phyloP scores from a whole-genome alignment of 2,888 invertebrate genomes.

The Invenusta paracnida region DNA sequence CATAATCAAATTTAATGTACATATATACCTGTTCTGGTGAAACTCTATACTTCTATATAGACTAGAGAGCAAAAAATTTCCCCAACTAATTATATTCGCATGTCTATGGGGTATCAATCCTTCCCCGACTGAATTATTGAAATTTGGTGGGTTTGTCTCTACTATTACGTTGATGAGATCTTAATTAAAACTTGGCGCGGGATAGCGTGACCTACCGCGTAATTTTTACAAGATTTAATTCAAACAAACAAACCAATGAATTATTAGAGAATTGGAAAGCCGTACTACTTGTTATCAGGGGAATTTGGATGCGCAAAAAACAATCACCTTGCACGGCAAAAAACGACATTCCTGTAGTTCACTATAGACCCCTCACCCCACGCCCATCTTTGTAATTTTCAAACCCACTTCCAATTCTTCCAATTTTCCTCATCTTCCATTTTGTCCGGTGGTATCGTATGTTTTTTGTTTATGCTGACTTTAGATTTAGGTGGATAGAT shows the following conservation, averaged over 20 bases:
- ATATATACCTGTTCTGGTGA: constrained; percentile 2
- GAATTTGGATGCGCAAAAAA: constrained; percentile 24
- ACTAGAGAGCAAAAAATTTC: background rate
- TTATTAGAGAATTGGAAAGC: constrained; percentile 23
- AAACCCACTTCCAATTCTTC: too few relatives aligned
- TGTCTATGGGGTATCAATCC: constrained; percentile 12
- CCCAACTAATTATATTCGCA: background rate
- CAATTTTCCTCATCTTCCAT: background rate
- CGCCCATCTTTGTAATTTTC: too few relatives aligned
- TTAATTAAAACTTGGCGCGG: constrained; percentile 22
- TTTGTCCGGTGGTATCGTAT: background rate
- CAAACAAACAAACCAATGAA: constrained; percentile 22
- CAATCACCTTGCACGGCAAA: background rate
- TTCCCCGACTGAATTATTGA: constrained; percentile 8
- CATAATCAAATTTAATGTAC: constrained; percentile 13
- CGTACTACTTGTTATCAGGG: background rate
- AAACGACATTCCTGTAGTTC: constrained; percentile 11
- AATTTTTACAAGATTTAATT: constrained; percentile 29
- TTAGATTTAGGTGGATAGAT: background rate
- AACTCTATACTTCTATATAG: background rate
- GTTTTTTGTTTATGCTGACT: background rate
- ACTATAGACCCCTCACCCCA: too few relatives aligned
- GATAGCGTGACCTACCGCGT: constrained; percentile 12
- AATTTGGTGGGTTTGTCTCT: constrained; percentile 18
- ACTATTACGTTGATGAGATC: constrained; percentile 19